A percentile compares a stretch with the other conserved stretches of the same genome.
These are phyloP conservation scores for Varecia variegata DNA, from an alignment of 2,797 vertebrate genomes.

Conservation along the genomic window DNA sequence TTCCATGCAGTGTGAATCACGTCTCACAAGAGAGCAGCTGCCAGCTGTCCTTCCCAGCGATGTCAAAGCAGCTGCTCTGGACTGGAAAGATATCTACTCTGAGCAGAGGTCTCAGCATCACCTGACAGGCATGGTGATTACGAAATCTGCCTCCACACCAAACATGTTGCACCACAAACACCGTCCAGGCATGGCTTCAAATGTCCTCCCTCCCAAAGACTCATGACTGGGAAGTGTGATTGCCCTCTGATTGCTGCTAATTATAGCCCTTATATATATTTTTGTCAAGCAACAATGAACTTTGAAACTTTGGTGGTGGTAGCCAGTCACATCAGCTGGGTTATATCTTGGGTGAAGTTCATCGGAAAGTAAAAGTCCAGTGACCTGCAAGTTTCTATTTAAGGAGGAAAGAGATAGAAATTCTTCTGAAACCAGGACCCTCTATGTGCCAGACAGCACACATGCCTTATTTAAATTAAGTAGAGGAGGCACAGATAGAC, in stretches of 20 bases:
- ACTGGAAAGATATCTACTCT: conserved; percentile 8
- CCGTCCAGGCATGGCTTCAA: conserved; percentile 49
- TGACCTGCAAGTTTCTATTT: neutral
- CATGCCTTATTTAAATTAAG: neutral
- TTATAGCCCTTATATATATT: conserved; percentile 47
- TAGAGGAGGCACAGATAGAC: neutral
- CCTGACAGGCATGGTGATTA: conserved; percentile 58
- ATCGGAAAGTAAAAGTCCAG: conserved; percentile 19
- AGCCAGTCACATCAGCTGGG: conserved; percentile 41
- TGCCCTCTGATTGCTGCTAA: conserved; percentile 52
- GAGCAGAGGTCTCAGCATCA: conserved; percentile 40
- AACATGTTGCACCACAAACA: conserved; percentile 41
- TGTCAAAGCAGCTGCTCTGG: neutral
- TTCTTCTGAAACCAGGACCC: neutral
- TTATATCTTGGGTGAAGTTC: neutral
- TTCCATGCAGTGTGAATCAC: neutral
- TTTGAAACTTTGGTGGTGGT: conserved; percentile 53
- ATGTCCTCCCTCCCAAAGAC: conserved; percentile 50
- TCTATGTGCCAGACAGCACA: neutral
- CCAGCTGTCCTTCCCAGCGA: conserved; percentile 21
- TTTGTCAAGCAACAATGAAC: conserved; percentile 57
- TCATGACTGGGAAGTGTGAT: conserved; percentile 64
- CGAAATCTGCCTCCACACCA: conserved; percentile 48
- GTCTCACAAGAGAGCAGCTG: conserved; percentile 46
- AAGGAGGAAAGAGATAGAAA: neutral